phyloP scores from a whole-genome alignment of 2,888 invertebrate species.

The Pseudolycoriella hygida region DNA sequence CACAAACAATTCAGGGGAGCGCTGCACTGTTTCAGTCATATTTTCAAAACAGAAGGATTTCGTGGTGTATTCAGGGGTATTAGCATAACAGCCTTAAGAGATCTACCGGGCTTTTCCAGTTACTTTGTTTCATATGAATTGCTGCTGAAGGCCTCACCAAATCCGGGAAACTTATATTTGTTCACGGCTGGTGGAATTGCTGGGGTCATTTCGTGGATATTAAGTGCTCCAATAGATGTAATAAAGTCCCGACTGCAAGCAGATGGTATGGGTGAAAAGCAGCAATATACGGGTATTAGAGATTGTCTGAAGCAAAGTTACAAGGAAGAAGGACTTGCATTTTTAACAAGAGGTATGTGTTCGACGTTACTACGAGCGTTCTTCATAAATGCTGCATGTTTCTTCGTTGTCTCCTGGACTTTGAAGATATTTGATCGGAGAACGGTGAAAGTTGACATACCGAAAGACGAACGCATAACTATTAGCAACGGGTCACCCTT shows the following conservation, averaged over 20 bases:
- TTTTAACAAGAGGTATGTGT: conserved; percentile 55
- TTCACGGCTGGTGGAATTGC: conserved; percentile 72
- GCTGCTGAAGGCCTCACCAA: conserved; percentile 35
- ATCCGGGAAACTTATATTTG: conserved; percentile 43
- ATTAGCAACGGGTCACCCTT: neutral
- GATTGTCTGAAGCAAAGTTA: conserved; percentile 62
- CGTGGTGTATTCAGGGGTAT: conserved; percentile 59
- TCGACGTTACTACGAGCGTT: conserved; percentile 76
- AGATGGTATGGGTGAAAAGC: conserved; percentile 32
- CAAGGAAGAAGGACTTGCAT: conserved; percentile 45
- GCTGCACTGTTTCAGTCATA: conserved; percentile 43
- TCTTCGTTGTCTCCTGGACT: conserved; percentile 70
- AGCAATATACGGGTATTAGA: conserved; percentile 44
- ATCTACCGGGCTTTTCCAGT: conserved; percentile 63
- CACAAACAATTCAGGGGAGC: conserved; percentile 28
- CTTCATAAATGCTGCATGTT: conserved; percentile 84
- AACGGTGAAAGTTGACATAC: neutral
- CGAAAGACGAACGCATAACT: neutral
- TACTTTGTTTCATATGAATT: conserved; percentile 78
- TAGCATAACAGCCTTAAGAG: conserved; percentile 53
- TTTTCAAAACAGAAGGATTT: conserved; percentile 43
- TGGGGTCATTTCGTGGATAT: conserved; percentile 70
- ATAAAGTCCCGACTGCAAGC: conserved; percentile 77
- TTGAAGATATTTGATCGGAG: conserved; percentile 25
- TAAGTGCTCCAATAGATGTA: conserved; percentile 78